Conservation (phyloP, 2,113 vertebrate species). For the Dascyllus trimaculatus region DNA sequence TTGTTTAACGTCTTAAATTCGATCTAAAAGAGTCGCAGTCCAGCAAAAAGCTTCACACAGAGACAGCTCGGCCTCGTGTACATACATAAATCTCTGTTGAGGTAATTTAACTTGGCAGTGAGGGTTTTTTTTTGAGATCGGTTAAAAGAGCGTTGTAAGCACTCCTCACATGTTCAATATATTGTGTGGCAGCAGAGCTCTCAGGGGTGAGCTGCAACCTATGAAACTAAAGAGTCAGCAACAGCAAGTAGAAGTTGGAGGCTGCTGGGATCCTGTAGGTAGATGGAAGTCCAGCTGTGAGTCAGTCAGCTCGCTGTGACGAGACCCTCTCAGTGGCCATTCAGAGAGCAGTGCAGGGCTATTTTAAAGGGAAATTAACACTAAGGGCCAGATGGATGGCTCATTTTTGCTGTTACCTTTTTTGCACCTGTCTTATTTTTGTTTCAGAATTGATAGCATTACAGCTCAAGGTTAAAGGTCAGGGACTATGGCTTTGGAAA, state of each 20-base stretch:
- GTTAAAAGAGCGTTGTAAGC: conserved; percentile 77
- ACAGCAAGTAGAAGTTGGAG: conserved; percentile 62
- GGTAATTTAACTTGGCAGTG: conserved; percentile 69
- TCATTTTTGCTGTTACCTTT: conserved; percentile 61
- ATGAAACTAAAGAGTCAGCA: conserved; percentile 82
- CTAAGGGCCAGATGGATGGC: conserved; percentile 67
- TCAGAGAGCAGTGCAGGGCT: conserved; percentile 52
- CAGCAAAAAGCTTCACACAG: conserved; percentile 40
- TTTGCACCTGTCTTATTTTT: conserved; percentile 42
- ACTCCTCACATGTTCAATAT: conserved; percentile 69
- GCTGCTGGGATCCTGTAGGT: conserved; percentile 66
- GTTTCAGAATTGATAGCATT: conserved; percentile 52
- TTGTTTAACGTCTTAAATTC: conserved; percentile 60
- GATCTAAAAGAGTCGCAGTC: conserved; percentile 52
- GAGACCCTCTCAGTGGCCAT: conserved; percentile 79
- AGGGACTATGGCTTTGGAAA: conserved; percentile 47
- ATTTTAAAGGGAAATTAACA: conserved; percentile 71
- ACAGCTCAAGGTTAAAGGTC: conserved; percentile 63
- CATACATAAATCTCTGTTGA: conserved; percentile 73
- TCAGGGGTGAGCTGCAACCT: conserved; percentile 80
- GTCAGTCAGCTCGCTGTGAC: conserved; percentile 76
- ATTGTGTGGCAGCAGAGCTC: conserved; percentile 75
- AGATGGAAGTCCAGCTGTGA: conserved; percentile 78
- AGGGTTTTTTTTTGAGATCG: conserved; percentile 52
- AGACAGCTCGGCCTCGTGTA: conserved; percentile 48